phyloP scores from a whole-genome alignment of 1,140 invertebrate species.

The Agrypnia vestita region DNA sequence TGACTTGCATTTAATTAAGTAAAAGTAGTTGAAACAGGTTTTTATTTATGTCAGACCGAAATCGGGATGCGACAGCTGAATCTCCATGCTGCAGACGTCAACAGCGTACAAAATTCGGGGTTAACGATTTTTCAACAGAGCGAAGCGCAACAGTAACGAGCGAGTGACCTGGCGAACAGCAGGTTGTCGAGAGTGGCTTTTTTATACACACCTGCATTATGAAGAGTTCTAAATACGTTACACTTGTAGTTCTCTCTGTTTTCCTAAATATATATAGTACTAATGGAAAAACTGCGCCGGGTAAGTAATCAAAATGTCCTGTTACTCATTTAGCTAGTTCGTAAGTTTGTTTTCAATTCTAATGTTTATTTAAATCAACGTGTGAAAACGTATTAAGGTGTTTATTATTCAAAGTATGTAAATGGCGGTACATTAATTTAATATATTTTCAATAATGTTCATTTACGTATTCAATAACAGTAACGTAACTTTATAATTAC shows the following conservation, averaged over 20 bases:
- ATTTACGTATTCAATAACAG: too few relatives aligned
- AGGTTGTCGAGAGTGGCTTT: neutral
- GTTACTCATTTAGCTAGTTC: neutral
- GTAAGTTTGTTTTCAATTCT: too few relatives aligned
- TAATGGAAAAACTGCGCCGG: slow-evolving; percentile 53
- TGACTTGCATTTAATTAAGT: slow-evolving; percentile 28
- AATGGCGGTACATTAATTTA: too few relatives aligned
- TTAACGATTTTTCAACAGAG: slow-evolving; percentile 32
- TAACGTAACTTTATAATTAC: too few relatives aligned
- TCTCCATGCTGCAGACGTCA: slow-evolving; percentile 21
- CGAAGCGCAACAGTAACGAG: neutral
- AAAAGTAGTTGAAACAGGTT: slow-evolving; percentile 27
- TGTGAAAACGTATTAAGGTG: too few relatives aligned
- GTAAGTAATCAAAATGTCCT: slow-evolving; percentile 44
- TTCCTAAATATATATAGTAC: neutral
- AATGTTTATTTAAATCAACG: too few relatives aligned
- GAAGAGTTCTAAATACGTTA: too few relatives aligned
- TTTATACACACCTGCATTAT: too few relatives aligned
- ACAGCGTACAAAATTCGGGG: slow-evolving; percentile 14
- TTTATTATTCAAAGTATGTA: too few relatives aligned
- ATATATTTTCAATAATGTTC: too few relatives aligned
- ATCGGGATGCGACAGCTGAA: slow-evolving; percentile 22
- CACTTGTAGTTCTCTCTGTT: neutral
- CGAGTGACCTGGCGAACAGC: slow-evolving; percentile 20
- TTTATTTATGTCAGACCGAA: slow-evolving; percentile 25